These are phyloP conservation scores for Augochlorella aurata DNA, from an alignment of 2,888 invertebrate genomes.

Conservation along the genomic window DNA sequence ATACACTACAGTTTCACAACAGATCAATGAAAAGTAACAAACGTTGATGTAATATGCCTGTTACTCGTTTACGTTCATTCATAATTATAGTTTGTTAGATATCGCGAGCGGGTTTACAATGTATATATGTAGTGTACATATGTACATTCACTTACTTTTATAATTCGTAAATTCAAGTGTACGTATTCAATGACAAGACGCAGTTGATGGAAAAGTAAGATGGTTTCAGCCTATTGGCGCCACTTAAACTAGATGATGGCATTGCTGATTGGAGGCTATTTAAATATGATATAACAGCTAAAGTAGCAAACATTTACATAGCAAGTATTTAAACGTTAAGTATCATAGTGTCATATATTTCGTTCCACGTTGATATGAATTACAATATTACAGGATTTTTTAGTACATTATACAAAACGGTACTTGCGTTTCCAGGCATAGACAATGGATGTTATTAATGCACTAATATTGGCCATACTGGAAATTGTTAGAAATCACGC, in stretches of 20 bases:
- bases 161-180: slow-evolving; percentile 30
- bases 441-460: background rate
- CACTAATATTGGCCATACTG: slow-evolving; percentile 14
- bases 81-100: slow-evolving; percentile 11
- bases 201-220: slow-evolving; percentile 3
- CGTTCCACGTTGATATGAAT: background rate
- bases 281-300: background rate
- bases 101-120: slow-evolving; percentile 18
- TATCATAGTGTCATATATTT: background rate
- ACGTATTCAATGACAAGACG: slow-evolving; percentile 11
- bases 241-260: slow-evolving; percentile 16
- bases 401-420: background rate
- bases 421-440: too few relatives aligned
- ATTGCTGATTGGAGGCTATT: slow-evolving; percentile 25
- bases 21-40: slow-evolving; percentile 12
- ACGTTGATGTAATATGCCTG: background rate
- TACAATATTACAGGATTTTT: background rate
- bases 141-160: background rate
- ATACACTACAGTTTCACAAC: background rate
- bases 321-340: too few relatives aligned
- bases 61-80: slow-evolving; percentile 33
- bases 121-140: background rate
- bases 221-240: slow-evolving; percentile 6
- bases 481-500: background rate
- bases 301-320: background rate